These are phyloP conservation scores for Pogoniulus pusillus DNA, from an alignment of 2,797 vertebrate species.

Conservation along the genomic window DNA sequence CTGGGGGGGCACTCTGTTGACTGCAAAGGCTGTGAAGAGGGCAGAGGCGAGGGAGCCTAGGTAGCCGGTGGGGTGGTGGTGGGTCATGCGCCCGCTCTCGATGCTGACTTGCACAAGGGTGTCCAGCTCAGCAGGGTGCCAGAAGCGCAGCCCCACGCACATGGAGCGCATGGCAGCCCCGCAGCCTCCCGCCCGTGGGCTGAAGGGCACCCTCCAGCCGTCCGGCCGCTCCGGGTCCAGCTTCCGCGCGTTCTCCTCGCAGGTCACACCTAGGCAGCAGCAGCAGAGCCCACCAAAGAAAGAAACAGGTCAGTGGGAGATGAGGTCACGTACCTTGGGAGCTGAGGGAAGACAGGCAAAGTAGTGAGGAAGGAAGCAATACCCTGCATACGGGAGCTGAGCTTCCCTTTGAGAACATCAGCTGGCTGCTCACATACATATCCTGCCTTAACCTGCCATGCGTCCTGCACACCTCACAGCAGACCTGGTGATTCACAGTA, in stretches of 20 bases:
- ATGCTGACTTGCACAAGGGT: conserved; percentile 79
- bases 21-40: conserved; percentile 79
- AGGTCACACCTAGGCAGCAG: conserved; percentile 53
- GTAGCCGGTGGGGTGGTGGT: conserved; percentile 85
- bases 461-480: neutral
- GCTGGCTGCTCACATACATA: neutral
- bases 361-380: neutral
- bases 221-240: neutral
- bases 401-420: neutral
- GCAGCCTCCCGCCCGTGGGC: conserved; percentile 71
- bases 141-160: conserved; percentile 83
- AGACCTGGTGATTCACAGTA: neutral
- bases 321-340: neutral
- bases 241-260: rapidly evolving
- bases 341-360: neutral
- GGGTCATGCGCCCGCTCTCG: conserved; percentile 85
- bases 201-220: conserved; percentile 77
- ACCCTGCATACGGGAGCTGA: rapidly evolving
- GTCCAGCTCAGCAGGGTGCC: conserved; percentile 53
- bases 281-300: neutral
- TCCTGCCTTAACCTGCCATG: neutral
- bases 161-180: conserved; percentile 85
- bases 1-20: conserved; percentile 57
- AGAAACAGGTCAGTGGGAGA: neutral
- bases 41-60: conserved; percentile 80